These are phyloP conservation scores for Melierax canorus DNA, from an alignment of 2,113 vertebrate species.

Conservation along the genomic window DNA sequence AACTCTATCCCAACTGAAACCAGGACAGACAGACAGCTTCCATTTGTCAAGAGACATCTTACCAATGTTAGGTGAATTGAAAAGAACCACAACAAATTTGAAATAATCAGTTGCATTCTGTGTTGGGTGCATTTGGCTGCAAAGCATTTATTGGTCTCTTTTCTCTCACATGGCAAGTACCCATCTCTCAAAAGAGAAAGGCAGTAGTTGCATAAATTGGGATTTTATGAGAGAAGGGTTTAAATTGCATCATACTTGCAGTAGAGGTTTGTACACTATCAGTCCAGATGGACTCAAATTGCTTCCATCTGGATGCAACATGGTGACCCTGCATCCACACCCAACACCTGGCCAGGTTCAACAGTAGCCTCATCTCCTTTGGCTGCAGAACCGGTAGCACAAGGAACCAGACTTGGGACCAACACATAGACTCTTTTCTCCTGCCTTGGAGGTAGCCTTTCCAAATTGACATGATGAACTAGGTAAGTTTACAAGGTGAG, in stretches of 20 bases:
- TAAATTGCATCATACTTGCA: not conserved
- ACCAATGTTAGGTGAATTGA: not conserved
- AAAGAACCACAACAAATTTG: not conserved
- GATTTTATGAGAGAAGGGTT: not conserved
- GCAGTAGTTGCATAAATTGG: not conserved
- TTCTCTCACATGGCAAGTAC: fast-evolving
- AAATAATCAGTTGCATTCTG: not conserved
- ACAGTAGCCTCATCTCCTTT: not conserved
- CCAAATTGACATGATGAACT: not conserved
- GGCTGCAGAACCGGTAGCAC: not conserved
- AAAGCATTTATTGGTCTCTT: not conserved
- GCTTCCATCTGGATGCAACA: not conserved
- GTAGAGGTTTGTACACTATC: not conserved
- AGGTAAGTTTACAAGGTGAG: fast-evolving
- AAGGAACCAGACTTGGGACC: not conserved
- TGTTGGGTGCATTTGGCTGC: not conserved
- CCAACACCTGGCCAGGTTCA: not conserved
- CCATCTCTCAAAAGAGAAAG: not conserved
- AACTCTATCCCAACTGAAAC: too few relatives aligned
- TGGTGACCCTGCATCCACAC: fast-evolving
- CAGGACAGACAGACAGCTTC: not conserved
- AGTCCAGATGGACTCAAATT: not conserved
- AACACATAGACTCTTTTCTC: not conserved
- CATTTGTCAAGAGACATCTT: not conserved
- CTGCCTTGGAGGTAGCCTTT: not conserved